Evolutionary conservation across 1,140 invertebrate genomes (phyloP), one percentile per base, ranked within the genome.

Genomic region (Nebria ingens): DNA sequence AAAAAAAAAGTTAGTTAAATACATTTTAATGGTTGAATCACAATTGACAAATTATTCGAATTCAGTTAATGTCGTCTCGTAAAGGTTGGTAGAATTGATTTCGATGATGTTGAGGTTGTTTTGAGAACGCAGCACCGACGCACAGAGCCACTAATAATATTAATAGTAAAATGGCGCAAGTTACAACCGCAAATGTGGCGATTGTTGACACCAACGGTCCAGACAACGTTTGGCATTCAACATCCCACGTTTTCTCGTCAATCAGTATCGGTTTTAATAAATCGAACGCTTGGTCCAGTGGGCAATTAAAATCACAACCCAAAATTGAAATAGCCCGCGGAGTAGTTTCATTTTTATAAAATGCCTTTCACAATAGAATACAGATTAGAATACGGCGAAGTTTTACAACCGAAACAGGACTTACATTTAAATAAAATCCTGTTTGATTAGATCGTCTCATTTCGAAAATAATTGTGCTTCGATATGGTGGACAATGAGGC

Each of bases 381-480:
- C 25, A 34, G n/a, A 6, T 34, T 34, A 34, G 25, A 34, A 34
- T 9, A 34, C n/a, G n/a, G 6, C 25, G 6, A 34, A 34, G n/a
- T 34, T 9, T 6, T 34, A 34, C 25, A 34, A 34, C n/a, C 6
- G 51, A 45, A 45, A 12, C 6, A 45, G 72, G 54, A 60, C 69
- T 59, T 56, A 73, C 58, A 51, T 65, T 17, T 17, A 62, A 58
- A n/a, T 53, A 59, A 20, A 21, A 19, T 22, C 29, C 55, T 64
- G 66, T 72, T 71, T 71, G 6, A 17, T 12, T 45, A 17, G 40
- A 45, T 54, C 64, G 29, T 12, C 73, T 55, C 63, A 93, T 68
- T 71, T 93, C 91, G 21, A 91, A 68, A 20, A 92, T 66, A 21
- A 93, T 71, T 12, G 80, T 76, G 4, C 87, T 74, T 3, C 83